These are phyloP conservation scores for Sebastiscus tertius DNA, from an alignment of 2,797 vertebrate genomes.

Conservation along the genomic window DNA sequence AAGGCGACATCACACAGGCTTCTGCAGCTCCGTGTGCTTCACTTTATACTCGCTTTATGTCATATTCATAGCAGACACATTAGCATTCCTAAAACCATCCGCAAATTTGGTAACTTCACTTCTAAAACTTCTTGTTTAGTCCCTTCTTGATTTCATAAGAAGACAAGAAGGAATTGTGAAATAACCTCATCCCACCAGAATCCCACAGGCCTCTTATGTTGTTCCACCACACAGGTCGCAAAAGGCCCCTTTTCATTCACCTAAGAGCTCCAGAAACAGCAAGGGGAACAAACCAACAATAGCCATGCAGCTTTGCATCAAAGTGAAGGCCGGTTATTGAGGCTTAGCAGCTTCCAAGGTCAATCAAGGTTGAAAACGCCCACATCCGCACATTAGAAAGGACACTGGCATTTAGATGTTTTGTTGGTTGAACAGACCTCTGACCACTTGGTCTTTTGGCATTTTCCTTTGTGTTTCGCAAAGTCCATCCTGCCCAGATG, in stretches of 20 bases:
- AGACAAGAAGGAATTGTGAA: slow-evolving; percentile 45
- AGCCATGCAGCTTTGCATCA: slow-evolving; percentile 28
- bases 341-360: slow-evolving; percentile 42
- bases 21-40: slow-evolving; percentile 35
- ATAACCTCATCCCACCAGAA: slow-evolving; percentile 41
- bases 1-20: slow-evolving; percentile 5
- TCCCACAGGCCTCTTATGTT: slow-evolving; percentile 46
- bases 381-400: slow-evolving; percentile 54
- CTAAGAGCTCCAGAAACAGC: slow-evolving; percentile 13
- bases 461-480: slow-evolving; percentile 23
- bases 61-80: slow-evolving; percentile 26
- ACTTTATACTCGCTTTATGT: slow-evolving; percentile 7
- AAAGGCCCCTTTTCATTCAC: slow-evolving; percentile 48
- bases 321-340: slow-evolving; percentile 41
- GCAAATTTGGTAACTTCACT: not conserved
- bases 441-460: slow-evolving; percentile 33
- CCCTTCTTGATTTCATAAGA: slow-evolving; percentile 41
- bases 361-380: slow-evolving; percentile 41
- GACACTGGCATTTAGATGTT: slow-evolving; percentile 41
- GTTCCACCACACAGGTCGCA: slow-evolving; percentile 31
- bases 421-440: slow-evolving; percentile 24
- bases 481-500: not conserved
- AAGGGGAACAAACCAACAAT: slow-evolving; percentile 41
- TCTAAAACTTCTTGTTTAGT: slow-evolving; percentile 1
- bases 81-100: not conserved